phyloP scores from a whole-genome alignment of 2,888 invertebrate genomes.

The Lissonota sp. region DNA sequence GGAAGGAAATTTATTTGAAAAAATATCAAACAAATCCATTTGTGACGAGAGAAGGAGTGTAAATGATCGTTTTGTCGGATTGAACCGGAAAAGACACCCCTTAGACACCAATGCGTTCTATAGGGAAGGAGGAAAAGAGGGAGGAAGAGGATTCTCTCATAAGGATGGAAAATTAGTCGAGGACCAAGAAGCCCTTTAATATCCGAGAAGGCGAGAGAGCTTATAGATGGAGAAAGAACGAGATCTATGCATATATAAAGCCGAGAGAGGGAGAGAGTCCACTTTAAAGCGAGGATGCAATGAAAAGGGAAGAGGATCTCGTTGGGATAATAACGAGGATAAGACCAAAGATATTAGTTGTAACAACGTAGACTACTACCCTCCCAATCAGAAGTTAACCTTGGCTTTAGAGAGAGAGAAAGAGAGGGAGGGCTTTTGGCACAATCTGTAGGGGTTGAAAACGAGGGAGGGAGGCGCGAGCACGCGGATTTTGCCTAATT shows the following conservation, averaged over 20 bases:
- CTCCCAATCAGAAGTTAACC: conserved; percentile 71
- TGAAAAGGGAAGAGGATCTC: conserved; percentile 57
- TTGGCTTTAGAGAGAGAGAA: conserved; percentile 36
- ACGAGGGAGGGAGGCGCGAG: conserved; percentile 59
- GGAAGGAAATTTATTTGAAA: conserved; percentile 51
- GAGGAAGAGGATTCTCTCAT: conserved; percentile 31
- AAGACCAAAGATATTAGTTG: conserved; percentile 82
- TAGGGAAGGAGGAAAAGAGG: background rate
- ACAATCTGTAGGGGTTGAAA: conserved; percentile 53
- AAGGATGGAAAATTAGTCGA: conserved; percentile 75
- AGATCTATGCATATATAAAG: conserved; percentile 13
- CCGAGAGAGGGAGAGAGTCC: conserved; percentile 22
- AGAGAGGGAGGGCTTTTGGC: conserved; percentile 19
- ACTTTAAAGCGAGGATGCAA: conserved; percentile 69
- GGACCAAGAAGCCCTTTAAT: conserved; percentile 76
- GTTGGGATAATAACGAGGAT: conserved; percentile 79
- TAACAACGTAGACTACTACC: conserved; percentile 71
- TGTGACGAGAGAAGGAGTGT: background rate
- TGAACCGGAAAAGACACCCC: conserved; percentile 57
- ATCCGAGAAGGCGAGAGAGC: conserved; percentile 65
- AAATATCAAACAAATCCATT: background rate
- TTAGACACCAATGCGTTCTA: conserved; percentile 33
- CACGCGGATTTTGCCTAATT: conserved; percentile 76
- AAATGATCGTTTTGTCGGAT: conserved; percentile 55
- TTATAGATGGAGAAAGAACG: conserved; percentile 53